A percentile compares a stretch with the other conserved stretches of the same genome.
These are phyloP conservation scores for Circaetus gallicus DNA, from an alignment of 2,113 vertebrate species.

Conservation along the genomic window DNA sequence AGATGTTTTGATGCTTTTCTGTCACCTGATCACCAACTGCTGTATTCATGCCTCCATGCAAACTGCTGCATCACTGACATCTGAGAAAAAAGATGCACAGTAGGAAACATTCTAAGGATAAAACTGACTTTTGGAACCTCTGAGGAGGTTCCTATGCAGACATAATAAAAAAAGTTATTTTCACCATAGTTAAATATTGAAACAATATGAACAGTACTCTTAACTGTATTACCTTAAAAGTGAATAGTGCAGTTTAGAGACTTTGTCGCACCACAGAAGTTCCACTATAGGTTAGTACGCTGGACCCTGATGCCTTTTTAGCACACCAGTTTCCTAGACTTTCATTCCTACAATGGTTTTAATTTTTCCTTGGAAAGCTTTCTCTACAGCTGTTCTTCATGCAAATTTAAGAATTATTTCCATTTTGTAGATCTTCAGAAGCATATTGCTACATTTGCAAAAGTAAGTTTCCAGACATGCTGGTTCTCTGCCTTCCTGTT, in stretches of 20 bases:
- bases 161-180: not conserved
- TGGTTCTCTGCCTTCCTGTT: not conserved
- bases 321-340: not conserved
- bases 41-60: not conserved
- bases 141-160: not conserved
- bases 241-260: not conserved
- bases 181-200: not conserved
- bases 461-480: not conserved
- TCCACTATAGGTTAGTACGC: not conserved
- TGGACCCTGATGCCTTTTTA: not conserved
- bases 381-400: not conserved
- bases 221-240: not conserved
- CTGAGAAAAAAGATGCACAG: not conserved
- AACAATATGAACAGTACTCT: not conserved
- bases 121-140: not conserved
- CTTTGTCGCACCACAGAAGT: not conserved
- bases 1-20: not conserved
- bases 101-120: not conserved
- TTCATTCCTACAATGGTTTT: not conserved
- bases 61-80: not conserved
- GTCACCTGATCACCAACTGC: not conserved
- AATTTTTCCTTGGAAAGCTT: not conserved
- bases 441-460: not conserved
- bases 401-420: not conserved
- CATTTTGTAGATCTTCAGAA: not conserved